Conservation (phyloP, 2,797 vertebrate species). For the Onychomys torridus region DNA sequence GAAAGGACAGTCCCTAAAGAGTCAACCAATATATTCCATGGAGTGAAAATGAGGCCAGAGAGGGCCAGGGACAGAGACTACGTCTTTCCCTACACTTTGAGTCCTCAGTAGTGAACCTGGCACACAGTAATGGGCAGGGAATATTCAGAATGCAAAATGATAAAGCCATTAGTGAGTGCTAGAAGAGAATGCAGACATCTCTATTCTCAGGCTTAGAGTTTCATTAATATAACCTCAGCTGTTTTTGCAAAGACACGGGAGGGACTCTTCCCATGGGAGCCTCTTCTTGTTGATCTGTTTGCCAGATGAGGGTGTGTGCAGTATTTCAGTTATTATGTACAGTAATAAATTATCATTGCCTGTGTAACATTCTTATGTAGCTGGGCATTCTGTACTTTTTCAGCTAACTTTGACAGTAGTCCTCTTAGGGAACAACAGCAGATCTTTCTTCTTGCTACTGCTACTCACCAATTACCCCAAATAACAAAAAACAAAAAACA, state of each 20-base stretch:
- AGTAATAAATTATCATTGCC: neutral
- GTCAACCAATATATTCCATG: neutral
- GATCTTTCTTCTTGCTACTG: conserved; percentile 5
- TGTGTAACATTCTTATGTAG: conserved; percentile 19
- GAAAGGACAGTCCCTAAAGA: neutral
- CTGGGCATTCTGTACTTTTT: neutral
- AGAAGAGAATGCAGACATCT: neutral
- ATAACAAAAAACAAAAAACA: neutral
- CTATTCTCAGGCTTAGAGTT: neutral
- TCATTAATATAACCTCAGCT: neutral
- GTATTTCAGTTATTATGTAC: neutral
- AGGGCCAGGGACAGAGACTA: neutral
- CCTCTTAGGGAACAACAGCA: neutral
- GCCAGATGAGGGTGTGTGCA: neutral
- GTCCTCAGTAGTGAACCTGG: neutral
- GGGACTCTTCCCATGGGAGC: neutral
- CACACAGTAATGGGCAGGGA: neutral
- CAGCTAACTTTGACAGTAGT: conserved; percentile 2
- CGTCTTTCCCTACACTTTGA: neutral
- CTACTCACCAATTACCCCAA: conserved; percentile 40
- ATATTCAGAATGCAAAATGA: neutral
- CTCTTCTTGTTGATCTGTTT: neutral
- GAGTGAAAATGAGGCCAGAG: neutral
- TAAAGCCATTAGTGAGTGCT: neutral
- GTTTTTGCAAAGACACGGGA: neutral